Evolutionary conservation across 1,140 invertebrate species (phyloP), one percentile per base, ranked within the genome.

Genomic region (Drosophila chauvacae): DNA sequence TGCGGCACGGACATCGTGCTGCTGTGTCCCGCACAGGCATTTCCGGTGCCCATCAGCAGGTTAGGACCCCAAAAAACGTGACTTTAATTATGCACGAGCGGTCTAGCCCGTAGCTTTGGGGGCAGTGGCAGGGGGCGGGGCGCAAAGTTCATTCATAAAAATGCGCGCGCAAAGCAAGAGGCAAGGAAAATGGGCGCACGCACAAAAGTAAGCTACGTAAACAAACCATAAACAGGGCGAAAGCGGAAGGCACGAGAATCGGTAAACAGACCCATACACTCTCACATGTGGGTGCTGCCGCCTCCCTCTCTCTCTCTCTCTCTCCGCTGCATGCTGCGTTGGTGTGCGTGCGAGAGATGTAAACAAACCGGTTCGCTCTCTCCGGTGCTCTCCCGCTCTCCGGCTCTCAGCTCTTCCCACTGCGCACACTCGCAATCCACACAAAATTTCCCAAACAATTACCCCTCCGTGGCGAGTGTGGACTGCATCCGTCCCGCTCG

Each of bases 41-140:
- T 93, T 93, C 95, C 95, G 55, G 94, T 94, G 66, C 95, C 95
- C 74, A 48, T 94, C 55, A 95, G 94, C 94, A 95, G 95, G 95
- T 96, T 94, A 92, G 85, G 14, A 26, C 23, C 9, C 30, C 23
- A 18, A 41, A 51, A 57, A 68, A 62, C 80, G 77, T 73, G 77
- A 56, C 35, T 61, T 71, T 41, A 70, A 82, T 83, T 80, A 84
- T 88, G 45, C 63, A 83, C 82, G 18, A 66, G 62, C 9, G 51
- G 59, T 37, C 16, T 80, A 72, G 75, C 68, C 76, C 71, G 71
- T 47, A 30, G 23, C n/a, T 44, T 30, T 41, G 45, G 50, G 35
- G n/a, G 14, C n/a, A 10, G 13, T n/a, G 41, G 30, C 55, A 39
- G 39, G 18, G 6, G 13, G 14, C 16, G 48, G 41, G 41, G 14